Evolutionary conservation across 2,888 invertebrate genomes (phyloP).

Genomic region (Odontomyia ornata): DNA sequence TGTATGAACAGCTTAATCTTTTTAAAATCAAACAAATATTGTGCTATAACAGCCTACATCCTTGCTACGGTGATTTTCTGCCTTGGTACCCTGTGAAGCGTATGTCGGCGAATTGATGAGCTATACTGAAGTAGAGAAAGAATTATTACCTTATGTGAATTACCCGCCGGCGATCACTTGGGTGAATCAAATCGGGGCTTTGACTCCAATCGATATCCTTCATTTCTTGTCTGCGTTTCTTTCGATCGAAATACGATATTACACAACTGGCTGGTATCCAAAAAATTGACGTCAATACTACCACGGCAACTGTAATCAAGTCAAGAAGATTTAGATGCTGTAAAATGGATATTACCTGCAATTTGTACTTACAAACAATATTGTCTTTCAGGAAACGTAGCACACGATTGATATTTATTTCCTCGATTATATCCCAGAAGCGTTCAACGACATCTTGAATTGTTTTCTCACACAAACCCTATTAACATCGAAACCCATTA

Average conservation of each 20-base stretch:
- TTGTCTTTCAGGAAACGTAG: constrained; percentile 89
- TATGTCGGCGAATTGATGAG: too few species aligned
- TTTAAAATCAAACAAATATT: constrained; percentile 3
- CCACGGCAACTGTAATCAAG: constrained; percentile 70
- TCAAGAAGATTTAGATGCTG: not conserved
- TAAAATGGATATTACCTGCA: not conserved
- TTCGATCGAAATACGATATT: constrained; percentile 83
- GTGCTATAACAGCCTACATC: constrained; percentile 54
- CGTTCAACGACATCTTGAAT: constrained; percentile 95
- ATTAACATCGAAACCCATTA: constrained; percentile 52
- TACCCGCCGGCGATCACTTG: constrained; percentile 75
- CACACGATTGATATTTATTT: constrained; percentile 93
- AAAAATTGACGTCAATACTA: constrained; percentile 87
- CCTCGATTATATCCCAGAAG: constrained; percentile 97
- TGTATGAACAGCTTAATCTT: not conserved
- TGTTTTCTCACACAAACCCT: constrained; percentile 94
- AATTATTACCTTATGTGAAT: constrained; percentile 70
- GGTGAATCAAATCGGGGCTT: constrained; percentile 76
- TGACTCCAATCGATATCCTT: constrained; percentile 77
- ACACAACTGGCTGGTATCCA: constrained; percentile 96
- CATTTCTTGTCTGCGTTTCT: constrained; percentile 75
- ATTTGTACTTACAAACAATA: constrained; percentile 79
- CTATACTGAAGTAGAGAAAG: too few species aligned
- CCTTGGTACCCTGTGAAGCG: constrained; percentile 61
- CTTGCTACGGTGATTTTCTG: constrained; percentile 63